Evolutionary conservation across 1,140 invertebrate genomes (phyloP).

Genomic region (Bombus difficillimus): DNA sequence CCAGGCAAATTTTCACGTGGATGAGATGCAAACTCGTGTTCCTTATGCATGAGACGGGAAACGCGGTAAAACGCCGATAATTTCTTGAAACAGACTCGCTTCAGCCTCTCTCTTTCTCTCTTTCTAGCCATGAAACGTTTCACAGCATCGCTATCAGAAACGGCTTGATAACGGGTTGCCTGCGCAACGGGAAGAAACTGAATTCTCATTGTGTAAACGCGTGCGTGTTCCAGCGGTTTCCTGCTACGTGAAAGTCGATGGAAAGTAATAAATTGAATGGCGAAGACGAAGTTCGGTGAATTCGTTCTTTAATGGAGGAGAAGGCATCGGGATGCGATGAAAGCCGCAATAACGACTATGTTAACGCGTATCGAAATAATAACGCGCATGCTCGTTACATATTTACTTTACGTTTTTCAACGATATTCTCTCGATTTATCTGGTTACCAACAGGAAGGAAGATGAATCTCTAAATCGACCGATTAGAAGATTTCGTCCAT

Average conservation of each 20-base stretch:
- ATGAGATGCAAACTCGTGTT: conserved; percentile 24
- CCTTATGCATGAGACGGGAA: conserved; percentile 13
- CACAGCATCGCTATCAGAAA: background rate
- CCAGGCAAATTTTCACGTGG: background rate
- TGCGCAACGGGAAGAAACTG: background rate
- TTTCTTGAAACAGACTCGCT: background rate
- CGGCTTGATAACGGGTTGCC: background rate
- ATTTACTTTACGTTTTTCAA: conserved; percentile 8
- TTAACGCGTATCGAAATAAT: conserved; percentile 18
- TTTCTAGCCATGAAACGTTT: background rate
- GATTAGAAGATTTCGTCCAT: background rate
- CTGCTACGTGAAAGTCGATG: conserved; percentile 37
- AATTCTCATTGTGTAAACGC: background rate
- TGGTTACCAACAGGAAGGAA: conserved; percentile 36
- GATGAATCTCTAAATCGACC: conserved; percentile 44
- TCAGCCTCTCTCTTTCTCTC: too few relatives aligned
- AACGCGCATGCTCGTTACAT: background rate
- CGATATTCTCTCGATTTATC: conserved; percentile 22
- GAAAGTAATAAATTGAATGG: conserved; percentile 46
- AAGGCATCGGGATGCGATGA: conserved; percentile 12
- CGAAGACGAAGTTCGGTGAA: conserved; percentile 30
- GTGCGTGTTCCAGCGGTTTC: conserved; percentile 5
- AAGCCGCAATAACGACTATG: conserved; percentile 8
- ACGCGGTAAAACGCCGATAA: conserved; percentile 4
- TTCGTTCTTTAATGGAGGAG: conserved; percentile 26